Base-by-base conservation (phyloP, 2,797 vertebrate genomes). In the Bucorvus abyssinicus region DNA sequence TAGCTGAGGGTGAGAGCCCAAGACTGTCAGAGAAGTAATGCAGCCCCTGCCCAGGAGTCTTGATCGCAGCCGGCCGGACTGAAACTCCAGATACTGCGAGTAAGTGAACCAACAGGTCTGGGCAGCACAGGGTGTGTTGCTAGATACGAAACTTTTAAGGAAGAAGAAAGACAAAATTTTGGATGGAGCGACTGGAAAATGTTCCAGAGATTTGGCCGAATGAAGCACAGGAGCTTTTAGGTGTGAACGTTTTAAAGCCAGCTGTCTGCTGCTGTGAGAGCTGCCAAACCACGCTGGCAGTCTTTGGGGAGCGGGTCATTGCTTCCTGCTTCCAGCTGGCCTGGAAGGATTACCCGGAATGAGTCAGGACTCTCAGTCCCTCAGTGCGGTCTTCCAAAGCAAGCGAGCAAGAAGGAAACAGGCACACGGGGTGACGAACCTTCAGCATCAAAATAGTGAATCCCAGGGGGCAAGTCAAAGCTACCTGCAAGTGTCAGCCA, bases 1-100 rank as follows among this genome's bases (percentile, higher is more conserved):
- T 98, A 98, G 97, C 97, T 94, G 95, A 97, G 97, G 97, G 97
- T 97, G 89, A 97, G 97, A 97, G 96, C 96, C 97, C 93, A 77
- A 86, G 95, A 96, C 96, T 97, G 96, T 89, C 84, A 90, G 95
- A 94, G 96, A 97, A 91, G 96, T 95, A 97, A 92, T 15, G 82
- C 97, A 97, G 97, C 49, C 77, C 90, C 90, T 89, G 91, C 82
- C 94, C 13, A 1, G 70, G 83, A 93, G 92, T 76, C 70, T 34
- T 70, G 90, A 87, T 61, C 1, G 15, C 93, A 92, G 92, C 89
- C 17, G 9, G 77, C 74, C 40, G 12, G 69, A 34, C 57, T 56
- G 77, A 4, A 45, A 36, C 84, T 56, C 42, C 87, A 56, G 16
- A 44, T 7, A 47, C 87, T 14, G 50, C 26, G 61, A 60, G 52